Evolutionary conservation across 2,888 invertebrate genomes (phyloP).

Genomic region (Apeira syringaria): DNA sequence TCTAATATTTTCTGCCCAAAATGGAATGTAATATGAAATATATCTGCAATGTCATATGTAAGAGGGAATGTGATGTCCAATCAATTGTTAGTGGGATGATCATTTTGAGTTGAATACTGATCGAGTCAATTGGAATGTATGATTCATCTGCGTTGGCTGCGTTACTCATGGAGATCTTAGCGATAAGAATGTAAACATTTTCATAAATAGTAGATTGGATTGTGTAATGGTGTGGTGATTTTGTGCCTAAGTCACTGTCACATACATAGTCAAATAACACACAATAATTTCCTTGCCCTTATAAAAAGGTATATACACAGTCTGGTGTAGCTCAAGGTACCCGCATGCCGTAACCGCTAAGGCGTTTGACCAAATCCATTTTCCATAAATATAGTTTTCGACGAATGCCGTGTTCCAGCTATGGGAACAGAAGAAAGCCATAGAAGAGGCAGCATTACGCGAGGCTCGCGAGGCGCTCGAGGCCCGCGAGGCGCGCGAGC

Average conservation of each 20-base stretch:
- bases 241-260: too few relatives aligned
- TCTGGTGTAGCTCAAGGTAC: slow-evolving; percentile 10
- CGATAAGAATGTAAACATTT: slow-evolving; percentile 26
- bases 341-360: slow-evolving; percentile 7
- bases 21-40: slow-evolving; percentile 18
- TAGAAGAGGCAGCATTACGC: slow-evolving; percentile 91
- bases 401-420: slow-evolving; percentile 82
- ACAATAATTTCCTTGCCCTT: too few relatives aligned
- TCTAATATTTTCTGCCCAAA: slow-evolving; percentile 6
- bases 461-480: slow-evolving; percentile 91
- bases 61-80: slow-evolving; percentile 40
- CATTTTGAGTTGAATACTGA: slow-evolving; percentile 4
- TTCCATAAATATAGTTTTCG: slow-evolving; percentile 31
- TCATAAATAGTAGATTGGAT: slow-evolving; percentile 10
- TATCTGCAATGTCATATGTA: slow-evolving; percentile 21
- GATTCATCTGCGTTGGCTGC: slow-evolving; percentile 31
- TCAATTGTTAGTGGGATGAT: slow-evolving; percentile 18
- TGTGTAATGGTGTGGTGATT: slow-evolving; percentile 18
- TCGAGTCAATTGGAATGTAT: slow-evolving; percentile 25
- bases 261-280: too few relatives aligned
- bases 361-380: slow-evolving; percentile 15
- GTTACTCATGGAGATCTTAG: slow-evolving; percentile 25
- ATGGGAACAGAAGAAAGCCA: slow-evolving; percentile 95
- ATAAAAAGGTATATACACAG: neutral
- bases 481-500: slow-evolving; percentile 87